Evolutionary conservation across 2,888 invertebrate genomes (phyloP).

Genomic region (Caenorhabditis sp.): DNA sequence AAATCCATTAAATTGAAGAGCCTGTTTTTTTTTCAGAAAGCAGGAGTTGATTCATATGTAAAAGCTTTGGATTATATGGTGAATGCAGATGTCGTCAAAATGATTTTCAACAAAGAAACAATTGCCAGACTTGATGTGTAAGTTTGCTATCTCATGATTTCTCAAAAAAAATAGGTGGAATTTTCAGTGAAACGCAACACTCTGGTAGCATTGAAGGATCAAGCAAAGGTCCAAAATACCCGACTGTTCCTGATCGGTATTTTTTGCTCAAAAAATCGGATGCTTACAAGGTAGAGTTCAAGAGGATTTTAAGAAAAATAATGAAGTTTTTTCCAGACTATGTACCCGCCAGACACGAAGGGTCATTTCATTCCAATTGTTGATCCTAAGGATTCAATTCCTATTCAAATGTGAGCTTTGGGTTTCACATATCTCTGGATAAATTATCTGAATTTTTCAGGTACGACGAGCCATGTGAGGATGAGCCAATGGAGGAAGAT

Average conservation of each 20-base stretch:
- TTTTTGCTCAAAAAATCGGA: neutral
- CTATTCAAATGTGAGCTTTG: neutral
- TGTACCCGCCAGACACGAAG: neutral
- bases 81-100: conserved; percentile 25
- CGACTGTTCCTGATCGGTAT: neutral
- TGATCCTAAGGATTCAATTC: neutral
- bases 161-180: neutral
- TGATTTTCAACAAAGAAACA: conserved; percentile 18
- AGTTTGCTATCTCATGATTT: neutral
- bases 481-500: neutral
- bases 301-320: neutral
- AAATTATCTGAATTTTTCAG: too few relatives aligned
- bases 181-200: neutral
- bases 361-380: too few relatives aligned
- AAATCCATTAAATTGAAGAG: neutral
- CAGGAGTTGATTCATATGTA: conserved; percentile 26
- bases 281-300: neutral
- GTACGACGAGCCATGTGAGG: too few relatives aligned
- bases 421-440: conserved; percentile 2
- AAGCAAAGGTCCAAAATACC: too few relatives aligned
- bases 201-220: neutral
- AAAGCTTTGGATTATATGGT: conserved; percentile 24
- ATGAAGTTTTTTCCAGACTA: neutral
- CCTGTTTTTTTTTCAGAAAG: neutral
- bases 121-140: neutral